These are phyloP conservation scores for Drosophila neonasuta DNA, from an alignment of 2,888 invertebrate genomes.

Conservation along the genomic window DNA sequence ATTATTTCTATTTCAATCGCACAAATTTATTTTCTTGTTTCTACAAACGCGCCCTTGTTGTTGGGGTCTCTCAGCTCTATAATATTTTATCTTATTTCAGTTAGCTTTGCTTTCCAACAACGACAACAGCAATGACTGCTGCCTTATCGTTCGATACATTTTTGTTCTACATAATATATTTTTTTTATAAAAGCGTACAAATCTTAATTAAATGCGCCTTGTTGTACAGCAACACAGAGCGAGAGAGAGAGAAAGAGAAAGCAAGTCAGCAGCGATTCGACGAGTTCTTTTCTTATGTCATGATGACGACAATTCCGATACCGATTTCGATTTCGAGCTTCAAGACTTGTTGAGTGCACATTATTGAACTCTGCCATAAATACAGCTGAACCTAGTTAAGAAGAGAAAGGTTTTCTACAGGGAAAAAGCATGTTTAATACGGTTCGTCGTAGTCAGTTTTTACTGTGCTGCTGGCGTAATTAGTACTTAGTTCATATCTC, in stretches of 20 bases:
- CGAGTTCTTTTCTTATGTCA: slow-evolving; percentile 47
- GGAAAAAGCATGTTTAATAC: background rate
- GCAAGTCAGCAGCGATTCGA: slow-evolving; percentile 2
- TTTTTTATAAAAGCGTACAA: slow-evolving; percentile 30
- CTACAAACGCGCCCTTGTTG: slow-evolving; percentile 51
- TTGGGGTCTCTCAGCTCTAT: slow-evolving; percentile 28
- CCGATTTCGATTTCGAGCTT: slow-evolving; percentile 25
- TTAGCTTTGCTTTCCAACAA: slow-evolving; percentile 1
- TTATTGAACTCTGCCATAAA: slow-evolving; percentile 7
- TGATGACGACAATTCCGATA: slow-evolving; percentile 52
- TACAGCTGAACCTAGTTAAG: background rate
- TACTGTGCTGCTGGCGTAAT: slow-evolving; percentile 14
- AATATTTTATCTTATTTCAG: slow-evolving; percentile 23
- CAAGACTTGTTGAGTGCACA: slow-evolving; percentile 16
- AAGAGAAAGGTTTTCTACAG: background rate
- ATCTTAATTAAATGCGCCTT: slow-evolving; percentile 61
- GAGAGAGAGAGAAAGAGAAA: background rate
- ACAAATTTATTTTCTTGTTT: slow-evolving; percentile 15
- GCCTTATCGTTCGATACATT: slow-evolving; percentile 44
- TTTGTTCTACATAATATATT: slow-evolving; percentile 29
- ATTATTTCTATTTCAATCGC: slow-evolving; percentile 7
- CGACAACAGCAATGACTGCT: background rate
- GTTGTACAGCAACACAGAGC: slow-evolving; percentile 16
- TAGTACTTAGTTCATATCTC: slow-evolving; percentile 3
- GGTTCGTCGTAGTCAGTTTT: background rate